These are phyloP conservation scores for Conops quadrifasciatus DNA, from an alignment of 2,888 invertebrate genomes.

Conservation along the genomic window DNA sequence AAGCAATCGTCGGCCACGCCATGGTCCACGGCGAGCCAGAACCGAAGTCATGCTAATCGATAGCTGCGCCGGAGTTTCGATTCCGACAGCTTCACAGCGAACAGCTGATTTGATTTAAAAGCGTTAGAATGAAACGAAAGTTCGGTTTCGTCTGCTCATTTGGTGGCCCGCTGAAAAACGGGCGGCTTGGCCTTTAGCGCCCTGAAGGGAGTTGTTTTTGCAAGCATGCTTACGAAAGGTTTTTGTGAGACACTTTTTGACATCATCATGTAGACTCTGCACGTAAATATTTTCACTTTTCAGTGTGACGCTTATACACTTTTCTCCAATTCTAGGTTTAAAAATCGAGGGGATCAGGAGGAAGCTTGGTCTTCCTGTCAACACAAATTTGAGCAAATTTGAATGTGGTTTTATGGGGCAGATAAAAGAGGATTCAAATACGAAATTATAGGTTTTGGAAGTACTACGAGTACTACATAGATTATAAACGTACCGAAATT, in stretches of 20 bases:
- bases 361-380: too few species aligned
- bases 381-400: background rate
- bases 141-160: background rate
- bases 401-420: background rate
- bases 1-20: background rate
- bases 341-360: background rate
- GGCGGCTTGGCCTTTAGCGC: conserved; percentile 34
- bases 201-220: background rate
- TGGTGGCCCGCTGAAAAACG: background rate
- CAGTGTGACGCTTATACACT: background rate
- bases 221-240: too few species aligned
- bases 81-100: conserved; percentile 14
- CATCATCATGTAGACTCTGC: background rate
- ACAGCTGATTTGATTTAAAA: conserved; percentile 48
- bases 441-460: too few species aligned
- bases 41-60: conserved; percentile 43
- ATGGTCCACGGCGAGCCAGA: background rate
- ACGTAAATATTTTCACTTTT: conserved; percentile 10
- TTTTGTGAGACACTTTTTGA: too few species aligned
- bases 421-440: background rate
- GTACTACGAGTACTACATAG: too few species aligned
- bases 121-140: too few species aligned
- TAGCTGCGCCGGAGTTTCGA: conserved; percentile 48
- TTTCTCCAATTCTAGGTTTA: background rate
- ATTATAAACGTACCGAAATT: too few species aligned